A percentile compares a stretch with the other conserved stretches of the same genome.
Conservation (phyloP, 2,888 invertebrate species). For the Ophion costatus region DNA sequence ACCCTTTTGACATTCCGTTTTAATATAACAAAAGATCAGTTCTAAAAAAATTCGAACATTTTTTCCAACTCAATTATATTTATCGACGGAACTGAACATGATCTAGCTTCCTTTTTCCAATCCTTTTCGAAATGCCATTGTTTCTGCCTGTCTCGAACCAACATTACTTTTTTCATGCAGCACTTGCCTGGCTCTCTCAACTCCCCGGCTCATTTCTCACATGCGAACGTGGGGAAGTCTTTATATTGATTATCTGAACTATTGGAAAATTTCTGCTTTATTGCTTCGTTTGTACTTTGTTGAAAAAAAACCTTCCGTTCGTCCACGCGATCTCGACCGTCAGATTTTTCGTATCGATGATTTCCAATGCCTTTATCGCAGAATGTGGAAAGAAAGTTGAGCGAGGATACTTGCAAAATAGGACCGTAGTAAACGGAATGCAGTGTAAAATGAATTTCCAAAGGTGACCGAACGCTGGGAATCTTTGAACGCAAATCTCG, state of each 20-base stretch:
- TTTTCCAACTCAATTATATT: background rate
- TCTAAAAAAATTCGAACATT: too few species aligned
- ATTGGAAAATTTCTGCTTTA: too few species aligned
- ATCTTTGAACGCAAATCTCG: background rate
- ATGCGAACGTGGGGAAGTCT: background rate
- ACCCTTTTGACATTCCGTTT: too few species aligned
- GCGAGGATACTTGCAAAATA: too few species aligned
- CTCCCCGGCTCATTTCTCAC: background rate
- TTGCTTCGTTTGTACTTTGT: background rate
- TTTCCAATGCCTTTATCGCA: background rate
- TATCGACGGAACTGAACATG: background rate
- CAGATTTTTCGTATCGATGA: background rate
- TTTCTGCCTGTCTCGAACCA: background rate
- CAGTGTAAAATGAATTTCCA: background rate
- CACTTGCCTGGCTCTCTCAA: background rate
- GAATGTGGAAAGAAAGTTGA: background rate
- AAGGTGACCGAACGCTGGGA: background rate
- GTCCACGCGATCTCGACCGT: background rate
- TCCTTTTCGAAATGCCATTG: background rate
- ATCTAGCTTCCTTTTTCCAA: background rate
- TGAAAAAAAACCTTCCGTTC: too few species aligned
- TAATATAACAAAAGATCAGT: too few species aligned
- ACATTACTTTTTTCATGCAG: background rate
- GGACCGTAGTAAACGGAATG: background rate
- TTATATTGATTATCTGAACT: background rate